Percentiles rank a stretch among this genome's conserved stretches.
phyloP scores from a whole-genome alignment of 2,888 invertebrate genomes.

The Lasioglossum lativentre region DNA sequence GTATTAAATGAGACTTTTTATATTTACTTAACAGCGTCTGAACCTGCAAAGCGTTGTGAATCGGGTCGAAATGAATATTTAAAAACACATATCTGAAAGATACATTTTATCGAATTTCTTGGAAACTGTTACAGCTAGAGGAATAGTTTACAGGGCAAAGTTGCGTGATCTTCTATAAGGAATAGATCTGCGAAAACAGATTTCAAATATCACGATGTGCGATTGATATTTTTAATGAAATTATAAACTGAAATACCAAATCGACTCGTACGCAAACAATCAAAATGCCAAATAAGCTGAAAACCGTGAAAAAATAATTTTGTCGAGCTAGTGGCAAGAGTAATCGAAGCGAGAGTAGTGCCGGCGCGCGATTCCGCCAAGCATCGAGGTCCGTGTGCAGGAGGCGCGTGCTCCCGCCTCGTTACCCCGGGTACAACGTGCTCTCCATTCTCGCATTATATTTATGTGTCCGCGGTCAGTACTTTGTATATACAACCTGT shows the following conservation, averaged over 20 bases:
- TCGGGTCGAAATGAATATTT: too few relatives aligned
- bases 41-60: too few relatives aligned
- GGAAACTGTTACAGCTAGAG: background rate
- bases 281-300: background rate
- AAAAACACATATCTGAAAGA: too few relatives aligned
- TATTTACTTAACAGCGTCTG: too few relatives aligned
- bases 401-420: constrained; percentile 42
- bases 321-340: background rate
- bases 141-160: background rate
- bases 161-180: background rate
- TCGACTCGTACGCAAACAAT: too few relatives aligned
- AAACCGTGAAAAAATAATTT: background rate
- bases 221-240: too few relatives aligned
- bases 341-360: background rate
- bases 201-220: background rate
- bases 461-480: constrained; percentile 44
- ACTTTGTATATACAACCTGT: constrained; percentile 29
- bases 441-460: constrained; percentile 42
- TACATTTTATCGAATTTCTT: background rate
- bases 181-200: background rate
- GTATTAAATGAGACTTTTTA: too few relatives aligned
- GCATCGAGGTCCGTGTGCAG: background rate
- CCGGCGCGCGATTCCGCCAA: background rate
- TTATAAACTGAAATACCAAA: too few relatives aligned
- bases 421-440: constrained; percentile 46